These are phyloP conservation scores for Caloenas nicobarica DNA, from an alignment of 2,113 vertebrate species.

Conservation along the genomic window DNA sequence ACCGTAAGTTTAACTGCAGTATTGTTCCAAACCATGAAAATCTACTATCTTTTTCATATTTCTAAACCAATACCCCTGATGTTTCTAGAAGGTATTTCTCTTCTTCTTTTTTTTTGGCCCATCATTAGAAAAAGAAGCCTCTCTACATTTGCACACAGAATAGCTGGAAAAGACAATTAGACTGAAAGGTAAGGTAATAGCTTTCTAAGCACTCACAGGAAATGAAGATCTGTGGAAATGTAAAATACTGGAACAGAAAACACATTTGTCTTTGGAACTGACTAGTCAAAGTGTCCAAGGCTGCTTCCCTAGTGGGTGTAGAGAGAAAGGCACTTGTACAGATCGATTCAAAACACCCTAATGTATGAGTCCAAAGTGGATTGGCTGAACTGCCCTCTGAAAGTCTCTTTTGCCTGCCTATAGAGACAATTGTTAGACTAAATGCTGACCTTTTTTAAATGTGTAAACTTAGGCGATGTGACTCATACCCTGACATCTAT, in stretches of 20 bases:
- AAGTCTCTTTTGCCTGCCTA: not conserved
- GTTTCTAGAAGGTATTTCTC: not conserved
- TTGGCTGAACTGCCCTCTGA: not conserved
- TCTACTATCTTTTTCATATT: not conserved
- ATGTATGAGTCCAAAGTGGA: not conserved
- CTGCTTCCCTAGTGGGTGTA: not conserved
- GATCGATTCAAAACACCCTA: not conserved
- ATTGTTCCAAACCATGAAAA: not conserved
- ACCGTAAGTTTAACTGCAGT: not conserved
- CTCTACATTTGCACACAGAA: not conserved
- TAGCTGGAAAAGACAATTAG: not conserved
- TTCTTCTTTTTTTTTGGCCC: not conserved
- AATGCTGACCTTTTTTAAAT: not conserved
- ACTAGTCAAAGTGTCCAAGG: not conserved
- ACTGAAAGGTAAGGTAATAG: not conserved
- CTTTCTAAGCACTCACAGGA: not conserved
- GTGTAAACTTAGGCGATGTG: not conserved
- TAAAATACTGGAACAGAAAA: not conserved
- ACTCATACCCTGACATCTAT: not conserved
- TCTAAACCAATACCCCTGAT: not conserved
- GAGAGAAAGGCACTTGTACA: not conserved
- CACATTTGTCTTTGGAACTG: not conserved
- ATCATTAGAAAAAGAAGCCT: not conserved
- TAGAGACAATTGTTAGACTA: not conserved
- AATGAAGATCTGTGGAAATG: not conserved